These are phyloP conservation scores for Dendrolimus pini DNA, from an alignment of 2,888 invertebrate genomes.

Conservation along the genomic window DNA sequence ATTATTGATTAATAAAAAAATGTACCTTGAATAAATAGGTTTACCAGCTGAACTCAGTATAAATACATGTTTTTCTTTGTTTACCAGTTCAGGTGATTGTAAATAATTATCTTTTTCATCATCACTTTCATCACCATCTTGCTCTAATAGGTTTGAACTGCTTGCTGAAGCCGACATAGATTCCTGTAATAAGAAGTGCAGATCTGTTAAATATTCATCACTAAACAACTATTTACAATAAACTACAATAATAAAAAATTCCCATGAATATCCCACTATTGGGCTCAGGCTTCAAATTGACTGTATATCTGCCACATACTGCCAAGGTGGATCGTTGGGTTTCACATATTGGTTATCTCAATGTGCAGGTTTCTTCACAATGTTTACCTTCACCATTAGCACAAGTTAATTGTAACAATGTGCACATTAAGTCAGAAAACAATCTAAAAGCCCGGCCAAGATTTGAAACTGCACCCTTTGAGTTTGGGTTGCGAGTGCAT, in stretches of 20 bases:
- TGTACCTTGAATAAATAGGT: conserved; percentile 93
- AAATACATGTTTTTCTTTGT: conserved; percentile 93
- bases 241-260: neutral
- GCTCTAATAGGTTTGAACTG: conserved; percentile 46
- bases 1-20: neutral
- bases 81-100: conserved; percentile 84
- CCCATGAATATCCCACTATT: neutral
- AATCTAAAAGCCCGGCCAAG: no score
- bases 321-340: neutral
- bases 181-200: conserved; percentile 45
- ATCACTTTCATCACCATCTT: conserved; percentile 46
- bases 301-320: no score
- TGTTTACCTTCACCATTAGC: neutral
- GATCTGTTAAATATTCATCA: conserved; percentile 56
- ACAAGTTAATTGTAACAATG: neutral
- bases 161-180: conserved; percentile 54
- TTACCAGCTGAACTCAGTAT: conserved; percentile 97
- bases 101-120: conserved; percentile 79
- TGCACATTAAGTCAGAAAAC: no score
- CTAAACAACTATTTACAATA: conserved; percentile 37
- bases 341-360: neutral
- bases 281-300: neutral
- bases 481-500: no score
- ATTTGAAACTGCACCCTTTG: no score
- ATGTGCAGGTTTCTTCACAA: neutral